Conservation (phyloP, 2,113 vertebrate genomes). For the Chaetura pelagica region DNA sequence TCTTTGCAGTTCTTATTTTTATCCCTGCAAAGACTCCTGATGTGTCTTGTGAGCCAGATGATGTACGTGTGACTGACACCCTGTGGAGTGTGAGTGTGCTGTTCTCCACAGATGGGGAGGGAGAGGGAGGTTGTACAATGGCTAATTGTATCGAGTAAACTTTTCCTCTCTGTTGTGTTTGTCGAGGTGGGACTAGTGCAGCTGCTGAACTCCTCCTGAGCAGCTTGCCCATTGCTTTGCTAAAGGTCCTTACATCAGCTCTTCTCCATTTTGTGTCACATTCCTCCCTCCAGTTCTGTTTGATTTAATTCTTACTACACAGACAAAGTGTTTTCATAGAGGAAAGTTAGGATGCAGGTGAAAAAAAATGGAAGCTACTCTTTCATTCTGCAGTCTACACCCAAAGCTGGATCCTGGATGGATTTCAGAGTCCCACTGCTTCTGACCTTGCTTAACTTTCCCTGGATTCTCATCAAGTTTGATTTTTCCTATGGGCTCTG, state of each 20-base stretch:
- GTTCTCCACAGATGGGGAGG: background rate
- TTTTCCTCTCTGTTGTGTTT: background rate
- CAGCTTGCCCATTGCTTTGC: background rate
- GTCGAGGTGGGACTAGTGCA: accelerated
- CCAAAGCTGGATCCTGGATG: background rate
- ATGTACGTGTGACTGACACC: background rate
- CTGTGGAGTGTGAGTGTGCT: background rate
- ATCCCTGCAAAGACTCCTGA: background rate
- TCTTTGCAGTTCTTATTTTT: background rate
- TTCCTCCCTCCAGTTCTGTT: background rate
- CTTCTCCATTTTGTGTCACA: background rate
- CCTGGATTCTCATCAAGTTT: background rate
- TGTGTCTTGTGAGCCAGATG: background rate
- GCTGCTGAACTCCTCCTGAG: background rate
- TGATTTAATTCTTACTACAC: background rate
- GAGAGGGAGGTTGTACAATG: background rate
- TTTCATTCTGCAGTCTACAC: background rate
- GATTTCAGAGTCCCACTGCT: background rate
- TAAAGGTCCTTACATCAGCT: background rate
- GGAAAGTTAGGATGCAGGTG: background rate
- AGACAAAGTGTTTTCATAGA: background rate
- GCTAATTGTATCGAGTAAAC: background rate
- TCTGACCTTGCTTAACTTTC: background rate
- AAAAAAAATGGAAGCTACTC: background rate
- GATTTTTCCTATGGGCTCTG: background rate